A percentile compares a stretch with the other conserved stretches of the same genome.
phyloP scores from a whole-genome alignment of 1,140 invertebrate species.

The Drosophila triauraria region DNA sequence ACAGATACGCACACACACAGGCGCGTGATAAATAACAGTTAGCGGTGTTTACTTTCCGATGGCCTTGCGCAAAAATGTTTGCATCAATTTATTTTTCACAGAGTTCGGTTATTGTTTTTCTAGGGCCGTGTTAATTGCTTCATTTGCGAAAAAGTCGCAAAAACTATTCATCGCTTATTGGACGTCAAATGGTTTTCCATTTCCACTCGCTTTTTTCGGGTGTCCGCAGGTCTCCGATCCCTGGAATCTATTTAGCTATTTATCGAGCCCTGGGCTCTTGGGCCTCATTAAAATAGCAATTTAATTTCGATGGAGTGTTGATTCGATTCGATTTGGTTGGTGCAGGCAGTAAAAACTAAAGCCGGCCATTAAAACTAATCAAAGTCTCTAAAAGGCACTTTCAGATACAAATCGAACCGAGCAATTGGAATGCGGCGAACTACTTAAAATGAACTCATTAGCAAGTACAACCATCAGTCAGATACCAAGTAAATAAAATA shows the following conservation, averaged over 20 bases:
- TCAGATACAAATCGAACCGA: conserved; percentile 71
- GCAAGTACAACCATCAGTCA: conserved; percentile 43
- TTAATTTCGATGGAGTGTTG: conserved; percentile 53
- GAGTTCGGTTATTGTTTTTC: conserved; percentile 47
- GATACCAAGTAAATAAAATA: conserved; percentile 44
- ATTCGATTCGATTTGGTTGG: conserved; percentile 51
- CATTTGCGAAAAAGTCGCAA: conserved; percentile 72
- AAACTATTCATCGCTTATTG: conserved; percentile 70
- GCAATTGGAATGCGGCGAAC: conserved; percentile 69
- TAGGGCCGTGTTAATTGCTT: conserved; percentile 73
- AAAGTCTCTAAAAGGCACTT: conserved; percentile 79
- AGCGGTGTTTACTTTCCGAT: conserved; percentile 73
- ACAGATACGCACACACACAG: conserved; percentile 29
- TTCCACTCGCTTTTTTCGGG: conserved; percentile 6
- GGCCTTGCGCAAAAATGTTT: conserved; percentile 70
- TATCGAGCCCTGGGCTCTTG: conserved; percentile 11
- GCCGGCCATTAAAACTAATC: conserved; percentile 78
- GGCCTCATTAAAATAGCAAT: conserved; percentile 51
- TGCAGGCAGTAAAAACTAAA: conserved; percentile 51
- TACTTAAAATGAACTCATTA: conserved; percentile 82
- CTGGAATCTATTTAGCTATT: conserved; percentile 15
- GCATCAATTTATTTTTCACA: conserved; percentile 73
- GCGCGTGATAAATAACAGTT: conserved; percentile 28
- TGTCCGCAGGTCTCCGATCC: not conserved
- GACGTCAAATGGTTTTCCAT: conserved; percentile 68